These are phyloP conservation scores for Glyphotaelius pellucidus DNA, from an alignment of 2,888 invertebrate genomes.

Conservation along the genomic window DNA sequence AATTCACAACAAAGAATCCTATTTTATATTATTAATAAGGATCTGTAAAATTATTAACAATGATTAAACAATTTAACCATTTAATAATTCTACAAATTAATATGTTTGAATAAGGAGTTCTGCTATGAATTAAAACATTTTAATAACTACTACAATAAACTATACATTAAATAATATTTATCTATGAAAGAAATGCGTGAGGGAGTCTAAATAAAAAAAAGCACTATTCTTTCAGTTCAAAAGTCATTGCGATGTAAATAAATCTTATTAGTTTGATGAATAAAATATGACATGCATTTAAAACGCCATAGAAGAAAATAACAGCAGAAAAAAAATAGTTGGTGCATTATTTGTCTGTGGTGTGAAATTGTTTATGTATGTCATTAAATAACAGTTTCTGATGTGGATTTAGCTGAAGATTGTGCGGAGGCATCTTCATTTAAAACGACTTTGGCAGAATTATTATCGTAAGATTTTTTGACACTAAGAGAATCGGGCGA, in stretches of 20 bases:
- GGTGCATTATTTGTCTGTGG: neutral
- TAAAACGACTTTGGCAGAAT: slow-evolving; percentile 63
- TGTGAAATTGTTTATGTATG: neutral
- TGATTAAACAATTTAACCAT: neutral
- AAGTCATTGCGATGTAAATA: neutral
- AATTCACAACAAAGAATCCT: neutral
- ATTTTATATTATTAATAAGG: neutral
- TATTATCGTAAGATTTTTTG: slow-evolving; percentile 65
- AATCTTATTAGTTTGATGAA: neutral
- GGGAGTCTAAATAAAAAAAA: neutral
- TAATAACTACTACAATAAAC: neutral
- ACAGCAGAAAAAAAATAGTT: slow-evolving; percentile 18
- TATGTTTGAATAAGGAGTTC: neutral
- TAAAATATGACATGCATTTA: neutral
- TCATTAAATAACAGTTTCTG: slow-evolving; percentile 62
- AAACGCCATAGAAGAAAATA: neutral
- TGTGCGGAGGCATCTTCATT: slow-evolving; percentile 47
- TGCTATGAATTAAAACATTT: neutral
- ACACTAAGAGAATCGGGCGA: slow-evolving; percentile 68
- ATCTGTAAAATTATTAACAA: neutral
- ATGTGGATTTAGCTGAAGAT: slow-evolving; percentile 51
- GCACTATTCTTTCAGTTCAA: neutral
- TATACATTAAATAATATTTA: neutral
- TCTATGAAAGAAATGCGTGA: neutral
- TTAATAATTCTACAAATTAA: neutral